A percentile compares a stretch with the other conserved stretches of the same genome.
Conservation (phyloP, 2,113 vertebrate genomes). For the Chionis minor region DNA sequence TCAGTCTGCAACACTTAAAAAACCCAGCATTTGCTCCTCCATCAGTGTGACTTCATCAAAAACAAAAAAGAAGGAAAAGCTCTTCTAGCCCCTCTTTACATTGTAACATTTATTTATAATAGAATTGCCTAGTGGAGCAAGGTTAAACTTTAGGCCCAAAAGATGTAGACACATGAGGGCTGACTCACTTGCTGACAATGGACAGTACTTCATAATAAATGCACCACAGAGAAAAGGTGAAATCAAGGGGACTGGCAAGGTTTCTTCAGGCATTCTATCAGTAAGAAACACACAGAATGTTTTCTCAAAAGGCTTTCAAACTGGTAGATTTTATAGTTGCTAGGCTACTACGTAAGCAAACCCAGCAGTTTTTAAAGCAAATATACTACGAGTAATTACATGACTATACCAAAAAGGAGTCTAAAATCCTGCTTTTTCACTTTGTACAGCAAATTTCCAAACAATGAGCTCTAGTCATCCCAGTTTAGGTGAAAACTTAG, state of each 20-base stretch:
- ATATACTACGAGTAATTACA: background rate
- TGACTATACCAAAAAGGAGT: background rate
- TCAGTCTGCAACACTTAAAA: background rate
- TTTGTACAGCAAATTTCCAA: background rate
- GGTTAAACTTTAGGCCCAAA: background rate
- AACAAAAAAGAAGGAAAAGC: background rate
- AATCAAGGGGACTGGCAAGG: conserved; percentile 3
- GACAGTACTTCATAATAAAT: background rate
- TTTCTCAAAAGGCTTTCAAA: background rate
- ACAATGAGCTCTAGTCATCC: background rate
- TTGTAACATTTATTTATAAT: background rate
- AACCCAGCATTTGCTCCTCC: background rate
- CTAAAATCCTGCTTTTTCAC: background rate
- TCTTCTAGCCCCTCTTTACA: background rate
- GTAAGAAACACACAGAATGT: background rate
- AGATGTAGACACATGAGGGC: background rate
- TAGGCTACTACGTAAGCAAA: conserved; percentile 23
- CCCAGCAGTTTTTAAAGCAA: background rate
- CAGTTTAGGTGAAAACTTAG: background rate
- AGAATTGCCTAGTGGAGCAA: background rate
- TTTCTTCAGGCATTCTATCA: background rate
- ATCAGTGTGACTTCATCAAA: background rate
- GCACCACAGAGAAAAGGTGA: conserved; percentile 2
- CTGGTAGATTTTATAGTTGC: conserved; percentile 13
- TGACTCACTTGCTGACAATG: conserved; percentile 10